Conservation (phyloP, 2,113 vertebrate species). For the Carassius carassius region DNA sequence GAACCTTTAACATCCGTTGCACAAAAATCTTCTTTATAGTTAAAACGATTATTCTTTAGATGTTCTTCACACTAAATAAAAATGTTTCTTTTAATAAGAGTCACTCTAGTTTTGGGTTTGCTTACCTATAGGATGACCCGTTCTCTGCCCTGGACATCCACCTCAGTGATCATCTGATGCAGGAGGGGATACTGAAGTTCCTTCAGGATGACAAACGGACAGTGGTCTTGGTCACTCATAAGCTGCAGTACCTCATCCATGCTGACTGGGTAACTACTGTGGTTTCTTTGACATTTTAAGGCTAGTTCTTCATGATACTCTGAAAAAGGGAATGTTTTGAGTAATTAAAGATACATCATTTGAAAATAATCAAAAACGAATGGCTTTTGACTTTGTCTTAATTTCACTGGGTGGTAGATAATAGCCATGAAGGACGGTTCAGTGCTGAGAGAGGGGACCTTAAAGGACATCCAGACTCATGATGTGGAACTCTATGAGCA, state of each 20-base stretch:
- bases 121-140: slow-evolving; percentile 85
- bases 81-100: not conserved
- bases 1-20: too few species aligned
- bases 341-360: not conserved
- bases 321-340: not conserved
- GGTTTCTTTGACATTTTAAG: not conserved
- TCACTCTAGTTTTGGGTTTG: not conserved
- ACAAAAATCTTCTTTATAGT: too few species aligned
- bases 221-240: slow-evolving; percentile 93
- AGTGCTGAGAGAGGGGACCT: slow-evolving; percentile 90
- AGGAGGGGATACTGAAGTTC: slow-evolving; percentile 97
- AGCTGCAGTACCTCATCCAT: slow-evolving; percentile 94
- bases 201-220: slow-evolving; percentile 95
- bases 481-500: slow-evolving; percentile 94
- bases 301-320: not conserved
- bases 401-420: slow-evolving; percentile 75
- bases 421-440: slow-evolving; percentile 98
- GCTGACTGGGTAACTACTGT: slow-evolving; percentile 89
- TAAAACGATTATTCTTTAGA: not conserved
- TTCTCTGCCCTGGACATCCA: slow-evolving; percentile 98
- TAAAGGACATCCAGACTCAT: slow-evolving; percentile 95
- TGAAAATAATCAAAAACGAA: not conserved
- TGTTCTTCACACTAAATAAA: not conserved
- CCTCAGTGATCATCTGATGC: slow-evolving; percentile 97
- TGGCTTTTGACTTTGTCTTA: not conserved